Evolutionary conservation across 2,888 invertebrate genomes (phyloP).

Genomic region (Bugula neritina): DNA sequence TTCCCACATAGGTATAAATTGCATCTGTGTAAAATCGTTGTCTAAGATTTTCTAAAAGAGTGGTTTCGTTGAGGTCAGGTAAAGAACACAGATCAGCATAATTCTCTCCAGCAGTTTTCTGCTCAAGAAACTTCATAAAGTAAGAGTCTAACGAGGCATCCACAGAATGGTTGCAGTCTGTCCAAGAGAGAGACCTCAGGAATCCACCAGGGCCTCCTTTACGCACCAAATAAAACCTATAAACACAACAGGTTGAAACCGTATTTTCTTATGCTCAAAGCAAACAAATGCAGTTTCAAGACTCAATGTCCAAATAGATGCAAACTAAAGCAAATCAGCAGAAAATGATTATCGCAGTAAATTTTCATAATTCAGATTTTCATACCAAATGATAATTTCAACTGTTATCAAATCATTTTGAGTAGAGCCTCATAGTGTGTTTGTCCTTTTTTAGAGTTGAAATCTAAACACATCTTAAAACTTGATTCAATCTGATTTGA

Average conservation of each 20-base stretch:
- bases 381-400: too few relatives aligned
- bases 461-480: too few relatives aligned
- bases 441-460: too few relatives aligned
- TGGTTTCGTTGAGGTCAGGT: slow-evolving; percentile 89
- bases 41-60: slow-evolving; percentile 76
- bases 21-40: slow-evolving; percentile 83
- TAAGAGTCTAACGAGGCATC: slow-evolving; percentile 64
- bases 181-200: slow-evolving; percentile 65
- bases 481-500: too few relatives aligned
- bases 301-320: too few relatives aligned
- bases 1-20: slow-evolving; percentile 93
- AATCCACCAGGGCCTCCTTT: slow-evolving; percentile 59
- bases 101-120: slow-evolving; percentile 78
- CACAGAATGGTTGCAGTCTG: slow-evolving; percentile 62
- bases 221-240: slow-evolving; percentile 24
- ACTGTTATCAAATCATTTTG: too few relatives aligned
- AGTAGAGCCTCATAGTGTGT: too few relatives aligned
- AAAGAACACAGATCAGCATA: slow-evolving; percentile 92
- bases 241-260: slow-evolving; percentile 12
- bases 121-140: slow-evolving; percentile 84
- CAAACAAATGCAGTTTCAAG: too few relatives aligned
- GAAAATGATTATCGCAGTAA: too few relatives aligned
- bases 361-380: too few relatives aligned
- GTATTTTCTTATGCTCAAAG: too few relatives aligned
- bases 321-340: too few relatives aligned